These are phyloP conservation scores for Amblyopsis rosae DNA, from an alignment of 2,113 vertebrate genomes.

Conservation along the genomic window DNA sequence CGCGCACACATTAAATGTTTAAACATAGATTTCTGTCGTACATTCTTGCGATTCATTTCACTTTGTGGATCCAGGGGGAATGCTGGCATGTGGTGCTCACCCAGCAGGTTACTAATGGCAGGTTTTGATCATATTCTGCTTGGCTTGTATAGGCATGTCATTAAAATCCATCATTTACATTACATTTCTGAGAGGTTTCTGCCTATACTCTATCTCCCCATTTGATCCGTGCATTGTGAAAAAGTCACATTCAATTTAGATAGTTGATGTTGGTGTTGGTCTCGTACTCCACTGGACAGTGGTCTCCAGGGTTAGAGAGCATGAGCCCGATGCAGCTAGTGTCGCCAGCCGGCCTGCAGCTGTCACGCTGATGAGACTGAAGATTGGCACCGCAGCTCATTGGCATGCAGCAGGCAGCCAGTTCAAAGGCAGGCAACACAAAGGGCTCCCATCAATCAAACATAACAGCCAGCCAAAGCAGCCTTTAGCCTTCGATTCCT, in stretches of 20 bases:
- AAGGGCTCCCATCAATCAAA: slow-evolving; percentile 34
- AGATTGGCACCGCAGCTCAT: slow-evolving; percentile 58
- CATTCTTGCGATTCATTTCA: too few species aligned
- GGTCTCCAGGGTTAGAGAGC: slow-evolving; percentile 10
- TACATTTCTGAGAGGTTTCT: too few species aligned
- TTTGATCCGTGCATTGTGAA: neutral
- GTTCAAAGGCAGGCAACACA: slow-evolving; percentile 35
- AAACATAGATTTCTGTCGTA: too few species aligned
- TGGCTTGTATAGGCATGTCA: neutral
- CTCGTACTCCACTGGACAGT: neutral
- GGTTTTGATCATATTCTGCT: too few species aligned
- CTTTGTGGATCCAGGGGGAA: too few species aligned
- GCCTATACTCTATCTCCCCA: neutral
- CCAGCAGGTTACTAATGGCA: too few species aligned
- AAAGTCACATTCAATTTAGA: slow-evolving; percentile 9
- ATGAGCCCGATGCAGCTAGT: slow-evolving; percentile 11
- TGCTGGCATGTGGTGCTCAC: too few species aligned
- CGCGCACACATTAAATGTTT: too few species aligned
- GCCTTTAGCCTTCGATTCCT: slow-evolving; percentile 36
- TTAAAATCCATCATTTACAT: neutral
- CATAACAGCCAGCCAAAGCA: slow-evolving; percentile 21
- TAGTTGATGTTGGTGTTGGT: slow-evolving; percentile 4
- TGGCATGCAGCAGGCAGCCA: slow-evolving; percentile 49
- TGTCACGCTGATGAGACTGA: slow-evolving; percentile 40
- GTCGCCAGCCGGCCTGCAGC: slow-evolving; percentile 40